These are phyloP conservation scores for Pemphredon lugubris DNA, from an alignment of 2,888 invertebrate genomes.

Conservation along the genomic window DNA sequence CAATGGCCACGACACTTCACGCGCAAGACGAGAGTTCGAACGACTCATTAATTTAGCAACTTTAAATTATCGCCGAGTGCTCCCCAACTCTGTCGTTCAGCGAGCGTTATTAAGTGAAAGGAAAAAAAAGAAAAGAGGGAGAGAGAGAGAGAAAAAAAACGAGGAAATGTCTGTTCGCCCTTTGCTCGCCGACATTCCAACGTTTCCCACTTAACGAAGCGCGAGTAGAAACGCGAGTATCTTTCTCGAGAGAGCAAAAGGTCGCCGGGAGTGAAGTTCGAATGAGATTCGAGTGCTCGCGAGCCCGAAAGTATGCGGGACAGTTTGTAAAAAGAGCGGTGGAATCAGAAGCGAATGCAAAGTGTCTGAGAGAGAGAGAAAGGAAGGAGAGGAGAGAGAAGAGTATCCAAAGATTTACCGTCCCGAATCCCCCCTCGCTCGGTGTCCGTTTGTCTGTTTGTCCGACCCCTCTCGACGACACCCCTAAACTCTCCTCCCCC, in stretches of 20 bases:
- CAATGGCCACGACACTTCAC: too few species aligned
- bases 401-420: conserved; percentile 60
- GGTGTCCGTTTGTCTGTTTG: conserved; percentile 55
- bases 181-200: too few species aligned
- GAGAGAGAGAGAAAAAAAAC: too few species aligned
- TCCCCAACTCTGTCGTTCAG: too few species aligned
- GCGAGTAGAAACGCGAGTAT: not conserved
- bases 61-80: too few species aligned
- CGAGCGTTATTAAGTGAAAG: too few species aligned
- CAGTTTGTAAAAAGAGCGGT: conserved; percentile 36
- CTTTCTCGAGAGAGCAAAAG: not conserved
- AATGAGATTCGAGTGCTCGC: conserved; percentile 52
- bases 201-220: not conserved
- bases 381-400: conserved; percentile 6
- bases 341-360: conserved; percentile 59
- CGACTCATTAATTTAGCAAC: too few species aligned
- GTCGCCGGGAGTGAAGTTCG: conserved; percentile 18
- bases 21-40: too few species aligned
- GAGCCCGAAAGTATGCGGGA: conserved; percentile 38
- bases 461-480: conserved; percentile 36
- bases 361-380: conserved; percentile 31
- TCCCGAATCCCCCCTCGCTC: conserved; percentile 37
- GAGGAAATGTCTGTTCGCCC: too few species aligned
- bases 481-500: not conserved
- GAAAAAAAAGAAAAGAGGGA: too few species aligned